Evolutionary conservation across 92 coral and sea anemone species (phyloP).

Genomic region (Umimayanthus kanabou): DNA sequence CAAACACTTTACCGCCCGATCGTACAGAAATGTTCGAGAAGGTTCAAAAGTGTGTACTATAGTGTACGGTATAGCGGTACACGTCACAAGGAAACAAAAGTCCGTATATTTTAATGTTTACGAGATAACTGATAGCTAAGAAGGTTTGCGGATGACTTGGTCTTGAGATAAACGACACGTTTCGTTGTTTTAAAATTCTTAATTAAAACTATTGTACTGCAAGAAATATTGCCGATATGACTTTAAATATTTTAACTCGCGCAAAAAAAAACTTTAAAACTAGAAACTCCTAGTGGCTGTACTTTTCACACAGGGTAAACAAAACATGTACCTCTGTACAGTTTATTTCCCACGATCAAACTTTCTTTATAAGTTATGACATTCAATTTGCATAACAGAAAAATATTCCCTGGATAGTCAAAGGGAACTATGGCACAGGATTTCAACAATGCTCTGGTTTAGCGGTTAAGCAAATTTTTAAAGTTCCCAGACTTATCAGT

Average conservation of each 20-base stretch:
- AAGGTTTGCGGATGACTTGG: background rate
- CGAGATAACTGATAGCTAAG: background rate
- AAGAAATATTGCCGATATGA: background rate
- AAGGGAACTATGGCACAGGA: background rate
- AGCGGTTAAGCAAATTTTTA: background rate
- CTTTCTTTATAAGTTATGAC: background rate
- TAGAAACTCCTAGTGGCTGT: background rate
- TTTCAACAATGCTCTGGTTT: background rate
- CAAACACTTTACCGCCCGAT: too few relatives aligned
- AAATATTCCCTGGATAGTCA: background rate
- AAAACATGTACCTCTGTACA: background rate
- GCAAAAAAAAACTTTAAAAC: background rate
- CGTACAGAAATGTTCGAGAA: too few relatives aligned
- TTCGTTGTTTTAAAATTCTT: background rate
- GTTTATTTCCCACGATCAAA: constrained; percentile 13
- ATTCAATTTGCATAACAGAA: background rate
- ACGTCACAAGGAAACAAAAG: background rate
- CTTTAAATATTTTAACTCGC: background rate
- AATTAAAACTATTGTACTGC: background rate
- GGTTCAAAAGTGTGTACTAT: background rate
- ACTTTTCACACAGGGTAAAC: background rate
- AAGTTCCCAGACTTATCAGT: background rate
- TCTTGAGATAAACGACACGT: background rate
- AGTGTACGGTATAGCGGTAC: background rate
- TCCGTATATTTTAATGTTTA: background rate